Evolutionary conservation across 1,140 invertebrate species (phyloP).

Genomic region (Platorchestia sp.): DNA sequence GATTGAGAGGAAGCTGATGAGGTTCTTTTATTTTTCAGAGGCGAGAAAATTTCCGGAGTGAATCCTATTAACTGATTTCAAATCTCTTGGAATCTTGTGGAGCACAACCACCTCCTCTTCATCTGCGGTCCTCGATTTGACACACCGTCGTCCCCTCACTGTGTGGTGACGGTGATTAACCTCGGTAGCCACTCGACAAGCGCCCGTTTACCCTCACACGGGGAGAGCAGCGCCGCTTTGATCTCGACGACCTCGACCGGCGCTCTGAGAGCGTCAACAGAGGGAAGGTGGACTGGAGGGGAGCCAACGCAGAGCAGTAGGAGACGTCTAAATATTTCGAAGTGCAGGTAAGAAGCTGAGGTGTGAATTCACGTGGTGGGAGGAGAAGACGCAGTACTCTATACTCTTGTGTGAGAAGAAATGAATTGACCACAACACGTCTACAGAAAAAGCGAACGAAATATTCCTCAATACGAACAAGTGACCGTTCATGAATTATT

Average conservation of each 20-base stretch:
- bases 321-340: not conserved
- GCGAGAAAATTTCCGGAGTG: not conserved
- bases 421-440: not conserved
- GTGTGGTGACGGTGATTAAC: not conserved
- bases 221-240: not conserved
- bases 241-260: not conserved
- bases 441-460: not conserved
- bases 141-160: not conserved
- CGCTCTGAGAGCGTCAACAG: not conserved
- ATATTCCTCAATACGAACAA: not conserved
- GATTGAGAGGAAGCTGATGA: not conserved
- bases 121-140: not conserved
- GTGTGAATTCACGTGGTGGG: not conserved
- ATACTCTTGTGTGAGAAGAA: not conserved
- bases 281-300: not conserved
- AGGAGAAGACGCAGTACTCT: not conserved
- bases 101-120: not conserved
- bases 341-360: not conserved
- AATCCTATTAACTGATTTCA: not conserved
- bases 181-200: not conserved
- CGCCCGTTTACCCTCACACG: not conserved
- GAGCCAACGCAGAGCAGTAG: not conserved
- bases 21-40: not conserved
- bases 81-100: not conserved
- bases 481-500: not conserved